Percentiles rank a stretch among this genome's conserved stretches.
Evolutionary conservation across 2,888 invertebrate species (phyloP).

Genomic region (Himalopsyche tibetana): DNA sequence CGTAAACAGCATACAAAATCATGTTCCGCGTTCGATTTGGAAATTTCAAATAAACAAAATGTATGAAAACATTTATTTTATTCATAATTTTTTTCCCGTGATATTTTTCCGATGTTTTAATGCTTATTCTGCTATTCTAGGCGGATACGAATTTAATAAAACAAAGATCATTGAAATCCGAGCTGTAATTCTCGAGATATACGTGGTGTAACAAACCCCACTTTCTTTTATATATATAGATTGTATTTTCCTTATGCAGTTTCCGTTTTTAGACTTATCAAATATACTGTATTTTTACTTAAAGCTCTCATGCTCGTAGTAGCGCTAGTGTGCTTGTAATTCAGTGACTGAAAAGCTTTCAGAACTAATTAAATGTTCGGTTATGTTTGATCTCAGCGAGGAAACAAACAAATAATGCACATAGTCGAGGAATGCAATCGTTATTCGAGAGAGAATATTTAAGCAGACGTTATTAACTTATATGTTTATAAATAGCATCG

Average conservation of each 20-base stretch:
- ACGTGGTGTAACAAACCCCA: too few species aligned
- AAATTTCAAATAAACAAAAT: too few species aligned
- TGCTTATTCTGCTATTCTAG: too few species aligned
- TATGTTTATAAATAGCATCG: not conserved
- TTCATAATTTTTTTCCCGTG: too few species aligned
- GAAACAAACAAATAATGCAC: conserved; percentile 13
- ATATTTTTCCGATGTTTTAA: too few species aligned
- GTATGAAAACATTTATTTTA: too few species aligned
- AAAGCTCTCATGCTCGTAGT: not conserved
- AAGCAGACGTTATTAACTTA: not conserved
- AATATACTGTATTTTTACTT: not conserved
- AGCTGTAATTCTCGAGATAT: too few species aligned
- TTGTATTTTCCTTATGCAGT: not conserved
- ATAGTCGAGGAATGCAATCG: not conserved
- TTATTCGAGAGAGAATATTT: conserved; percentile 1
- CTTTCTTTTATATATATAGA: too few species aligned
- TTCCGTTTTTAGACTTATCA: not conserved
- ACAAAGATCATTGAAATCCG: too few species aligned
- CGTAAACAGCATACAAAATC: too few species aligned
- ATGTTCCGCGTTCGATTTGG: too few species aligned
- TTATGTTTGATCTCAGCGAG: conserved; percentile 7
- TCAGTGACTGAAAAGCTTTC: conserved; percentile 4
- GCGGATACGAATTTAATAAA: too few species aligned
- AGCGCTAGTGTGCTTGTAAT: not conserved
- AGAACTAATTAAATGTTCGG: conserved; percentile 15